phyloP scores from a whole-genome alignment of 2,888 invertebrate species.

The Protodeltote pygarga region DNA sequence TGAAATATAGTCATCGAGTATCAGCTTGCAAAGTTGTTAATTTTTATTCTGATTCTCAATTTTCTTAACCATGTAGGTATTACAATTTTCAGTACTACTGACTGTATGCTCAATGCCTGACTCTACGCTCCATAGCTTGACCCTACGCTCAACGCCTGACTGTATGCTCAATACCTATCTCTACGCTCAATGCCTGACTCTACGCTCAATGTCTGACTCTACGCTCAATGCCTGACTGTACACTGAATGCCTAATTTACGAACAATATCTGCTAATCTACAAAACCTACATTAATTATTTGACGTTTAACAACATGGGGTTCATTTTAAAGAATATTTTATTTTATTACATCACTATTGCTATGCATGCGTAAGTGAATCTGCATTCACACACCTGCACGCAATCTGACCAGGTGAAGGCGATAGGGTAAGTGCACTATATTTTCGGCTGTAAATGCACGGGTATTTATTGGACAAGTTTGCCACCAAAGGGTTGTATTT shows the following conservation, averaged over 20 bases:
- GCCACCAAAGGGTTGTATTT: conserved; percentile 26
- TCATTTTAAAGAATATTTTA: conserved; percentile 22
- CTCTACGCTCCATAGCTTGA: too few species aligned
- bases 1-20: too few species aligned
- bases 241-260: not conserved
- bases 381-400: conserved; percentile 45
- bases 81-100: too few species aligned
- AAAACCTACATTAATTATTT: too few species aligned
- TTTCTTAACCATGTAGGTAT: too few species aligned
- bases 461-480: conserved; percentile 24
- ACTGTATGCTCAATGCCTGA: too few species aligned
- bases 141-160: too few species aligned
- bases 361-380: conserved; percentile 31
- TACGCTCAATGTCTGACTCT: too few species aligned
- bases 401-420: conserved; percentile 45
- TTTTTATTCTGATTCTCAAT: too few species aligned
- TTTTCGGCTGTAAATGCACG: conserved; percentile 30
- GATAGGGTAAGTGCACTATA: conserved; percentile 6
- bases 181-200: too few species aligned
- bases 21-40: too few species aligned
- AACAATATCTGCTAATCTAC: not conserved
- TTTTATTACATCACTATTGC: conserved; percentile 30
- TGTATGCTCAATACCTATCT: too few species aligned
- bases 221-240: not conserved
- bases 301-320: conserved; percentile 18